Evolutionary conservation across 1,140 invertebrate species (phyloP).

Genomic region (Pogonognathellus flavescens): DNA sequence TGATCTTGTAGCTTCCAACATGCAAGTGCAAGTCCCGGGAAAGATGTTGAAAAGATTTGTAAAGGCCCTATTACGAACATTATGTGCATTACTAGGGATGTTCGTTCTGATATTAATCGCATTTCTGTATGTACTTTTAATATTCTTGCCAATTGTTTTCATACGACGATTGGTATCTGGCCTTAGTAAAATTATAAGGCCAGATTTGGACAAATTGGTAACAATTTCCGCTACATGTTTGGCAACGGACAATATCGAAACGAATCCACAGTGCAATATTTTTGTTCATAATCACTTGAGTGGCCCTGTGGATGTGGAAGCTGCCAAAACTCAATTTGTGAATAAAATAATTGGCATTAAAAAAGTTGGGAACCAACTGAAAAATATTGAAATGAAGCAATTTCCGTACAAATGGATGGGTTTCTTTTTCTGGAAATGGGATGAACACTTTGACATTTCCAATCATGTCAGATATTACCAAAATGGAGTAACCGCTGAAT

Average conservation of each 20-base stretch:
- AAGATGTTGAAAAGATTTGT: too few relatives aligned
- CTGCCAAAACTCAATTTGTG: neutral
- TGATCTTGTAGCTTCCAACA: too few relatives aligned
- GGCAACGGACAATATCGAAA: neutral
- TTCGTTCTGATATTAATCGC: too few relatives aligned
- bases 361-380: neutral
- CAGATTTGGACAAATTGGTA: too few relatives aligned
- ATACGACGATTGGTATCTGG: neutral
- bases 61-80: too few relatives aligned
- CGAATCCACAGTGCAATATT: neutral
- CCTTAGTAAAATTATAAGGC: neutral
- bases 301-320: neutral
- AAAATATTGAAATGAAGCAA: too few relatives aligned
- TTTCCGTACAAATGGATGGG: too few relatives aligned
- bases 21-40: too few relatives aligned
- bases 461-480: constrained; percentile 28
- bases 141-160: neutral
- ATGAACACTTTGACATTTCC: too few relatives aligned
- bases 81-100: too few relatives aligned
- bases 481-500: too few relatives aligned
- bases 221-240: neutral
- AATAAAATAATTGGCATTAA: neutral
- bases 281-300: neutral
- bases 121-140: neutral
- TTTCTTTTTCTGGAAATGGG: too few relatives aligned